These are phyloP conservation scores for Eulimnadia texana DNA, from an alignment of 1,140 invertebrate genomes.

Conservation along the genomic window DNA sequence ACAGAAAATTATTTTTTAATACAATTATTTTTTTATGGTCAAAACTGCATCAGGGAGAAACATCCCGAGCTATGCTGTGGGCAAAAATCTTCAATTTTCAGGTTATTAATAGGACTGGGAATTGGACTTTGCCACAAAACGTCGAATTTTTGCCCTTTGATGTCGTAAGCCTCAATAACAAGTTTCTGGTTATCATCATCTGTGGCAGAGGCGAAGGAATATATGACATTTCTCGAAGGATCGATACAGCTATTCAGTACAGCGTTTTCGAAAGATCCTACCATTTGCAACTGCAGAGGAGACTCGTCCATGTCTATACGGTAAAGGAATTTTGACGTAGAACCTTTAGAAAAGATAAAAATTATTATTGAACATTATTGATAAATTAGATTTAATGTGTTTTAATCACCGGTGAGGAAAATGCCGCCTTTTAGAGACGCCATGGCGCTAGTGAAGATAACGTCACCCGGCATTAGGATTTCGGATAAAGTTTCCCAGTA, in stretches of 20 bases:
- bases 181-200: constrained; percentile 10
- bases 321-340: constrained; percentile 18
- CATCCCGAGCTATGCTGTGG: constrained; percentile 18
- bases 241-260: constrained; percentile 22
- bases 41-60: constrained; percentile 13
- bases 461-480: constrained; percentile 16
- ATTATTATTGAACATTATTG: too few species aligned
- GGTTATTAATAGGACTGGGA: too few species aligned
- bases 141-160: constrained; percentile 17
- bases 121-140: constrained; percentile 16
- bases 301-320: constrained; percentile 16
- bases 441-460: constrained; percentile 21
- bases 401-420: constrained; percentile 21
- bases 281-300: constrained; percentile 11
- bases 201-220: background rate
- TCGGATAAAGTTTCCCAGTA: constrained; percentile 18
- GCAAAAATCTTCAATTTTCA: constrained; percentile 16
- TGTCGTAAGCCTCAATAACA: constrained; percentile 21
- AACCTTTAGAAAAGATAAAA: constrained; percentile 16
- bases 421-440: constrained; percentile 19
- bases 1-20: background rate
- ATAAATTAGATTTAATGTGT: too few species aligned
- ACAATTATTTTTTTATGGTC: background rate
- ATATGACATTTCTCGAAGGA: constrained; percentile 20
- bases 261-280: constrained; percentile 20